phyloP scores from a whole-genome alignment of 2,797 vertebrate species.

The Apodemus agrarius region DNA sequence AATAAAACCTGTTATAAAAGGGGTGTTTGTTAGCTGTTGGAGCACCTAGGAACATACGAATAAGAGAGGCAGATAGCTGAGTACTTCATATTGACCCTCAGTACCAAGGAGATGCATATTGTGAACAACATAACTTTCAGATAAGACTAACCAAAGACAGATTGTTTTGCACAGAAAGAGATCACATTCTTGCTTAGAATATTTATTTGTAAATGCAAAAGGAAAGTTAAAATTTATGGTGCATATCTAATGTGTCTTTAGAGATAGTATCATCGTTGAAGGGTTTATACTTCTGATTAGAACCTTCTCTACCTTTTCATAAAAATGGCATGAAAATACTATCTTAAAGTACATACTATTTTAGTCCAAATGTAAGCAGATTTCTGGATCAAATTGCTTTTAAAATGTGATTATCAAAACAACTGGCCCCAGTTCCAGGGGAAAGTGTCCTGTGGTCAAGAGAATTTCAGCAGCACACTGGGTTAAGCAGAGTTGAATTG shows the following conservation, averaged over 20 bases:
- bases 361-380: not conserved
- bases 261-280: not conserved
- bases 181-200: not conserved
- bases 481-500: not conserved
- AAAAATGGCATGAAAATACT: not conserved
- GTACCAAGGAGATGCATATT: not conserved
- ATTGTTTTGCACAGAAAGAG: not conserved
- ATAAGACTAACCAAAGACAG: not conserved
- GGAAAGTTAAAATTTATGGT: not conserved
- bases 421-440: not conserved
- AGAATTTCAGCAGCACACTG: not conserved
- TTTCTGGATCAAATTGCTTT: conserved; percentile 33
- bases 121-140: not conserved
- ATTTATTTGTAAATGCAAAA: not conserved
- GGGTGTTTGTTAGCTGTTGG: not conserved
- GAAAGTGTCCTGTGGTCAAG: not conserved
- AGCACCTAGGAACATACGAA: not conserved
- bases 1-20: not conserved
- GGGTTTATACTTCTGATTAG: conserved; percentile 6
- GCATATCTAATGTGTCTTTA: not conserved
- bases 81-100: not conserved
- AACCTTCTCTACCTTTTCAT: not conserved
- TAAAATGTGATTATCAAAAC: not conserved
- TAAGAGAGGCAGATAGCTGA: not conserved
- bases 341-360: not conserved